Evolutionary conservation across 2,888 invertebrate species (phyloP), one percentile per base, ranked within the genome.

Genomic region (Lochmaea crataegi): DNA sequence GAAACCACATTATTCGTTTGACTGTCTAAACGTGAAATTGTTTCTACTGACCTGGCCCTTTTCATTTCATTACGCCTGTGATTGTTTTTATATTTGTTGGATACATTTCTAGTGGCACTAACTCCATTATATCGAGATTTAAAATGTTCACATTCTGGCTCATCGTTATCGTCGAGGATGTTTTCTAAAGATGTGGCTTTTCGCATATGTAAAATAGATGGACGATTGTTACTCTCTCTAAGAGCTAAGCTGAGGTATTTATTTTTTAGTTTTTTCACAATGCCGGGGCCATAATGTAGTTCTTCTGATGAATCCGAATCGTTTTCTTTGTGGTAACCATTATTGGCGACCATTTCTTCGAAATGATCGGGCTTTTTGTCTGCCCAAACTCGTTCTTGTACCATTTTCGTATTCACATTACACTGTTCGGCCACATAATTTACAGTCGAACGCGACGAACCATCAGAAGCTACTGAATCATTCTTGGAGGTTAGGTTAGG

Each of bases 281-380:
- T 96, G 72, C 96, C 96, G 67, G 96, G 96, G 0, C 96, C 96
- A 88, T 96, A 96, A 84, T 94, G 93, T 72, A 96, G 88, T 85
- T 96, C 96, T 86, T 95, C 95, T 79, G 90, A 90, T 68, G 90
- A 89, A 83, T 91, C 91, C 71, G 89, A 89, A 75, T 88, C 88
- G 67, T 85, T 85, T 60, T 87, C 88, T 51, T 85, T 79, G 71
- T 79, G 81, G 61, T 81, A 78, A 75, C 82, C 83, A 79, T 82
- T 83, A 76, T 80, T 80, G 63, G 77, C 78, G 57, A 79, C 76
- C 76, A 79, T 74, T 57, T 79, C 71, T 41, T 61, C 73, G 71
- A 75, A 74, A 51, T 71, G 72, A 60, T 75, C 73, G 75, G 68
- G 75, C 69, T 74, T 77, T 32, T 80, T 78, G 71, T 82, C 80